Evolutionary conservation across 2,888 invertebrate genomes (phyloP).

Genomic region (Melipona bicolor): DNA sequence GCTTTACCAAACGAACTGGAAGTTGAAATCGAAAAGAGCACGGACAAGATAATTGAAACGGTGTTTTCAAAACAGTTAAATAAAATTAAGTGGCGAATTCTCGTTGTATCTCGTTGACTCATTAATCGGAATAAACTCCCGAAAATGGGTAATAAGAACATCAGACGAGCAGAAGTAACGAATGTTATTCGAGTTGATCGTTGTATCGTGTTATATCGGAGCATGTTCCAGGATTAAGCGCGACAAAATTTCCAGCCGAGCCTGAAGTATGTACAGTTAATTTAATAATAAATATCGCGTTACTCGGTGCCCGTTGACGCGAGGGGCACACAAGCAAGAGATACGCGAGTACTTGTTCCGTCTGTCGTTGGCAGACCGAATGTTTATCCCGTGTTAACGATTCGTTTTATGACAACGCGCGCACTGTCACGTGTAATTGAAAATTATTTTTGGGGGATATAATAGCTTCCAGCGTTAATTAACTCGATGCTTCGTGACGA

Average conservation of each 20-base stretch:
- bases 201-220: conserved; percentile 12
- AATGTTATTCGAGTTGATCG: neutral
- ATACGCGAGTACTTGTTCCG: neutral
- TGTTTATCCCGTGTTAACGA: conserved; percentile 70
- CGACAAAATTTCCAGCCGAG: conserved; percentile 22
- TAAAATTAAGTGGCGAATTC: neutral
- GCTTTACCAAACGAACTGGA: conserved; percentile 3
- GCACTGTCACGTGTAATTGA: conserved; percentile 74
- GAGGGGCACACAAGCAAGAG: conserved; percentile 68
- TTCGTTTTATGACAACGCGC: conserved; percentile 64
- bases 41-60: neutral
- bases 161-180: neutral
- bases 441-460: conserved; percentile 41
- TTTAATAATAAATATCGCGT: conserved; percentile 68
- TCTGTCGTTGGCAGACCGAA: conserved; percentile 63
- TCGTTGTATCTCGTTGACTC: neutral
- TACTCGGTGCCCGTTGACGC: conserved; percentile 71
- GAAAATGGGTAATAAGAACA: conserved; percentile 22
- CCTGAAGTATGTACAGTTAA: conserved; percentile 54
- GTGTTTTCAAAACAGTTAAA: conserved; percentile 1
- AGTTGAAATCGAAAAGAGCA: neutral
- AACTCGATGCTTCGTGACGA: conserved; percentile 16
- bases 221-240: conserved; percentile 3
- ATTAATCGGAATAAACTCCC: conserved; percentile 9
- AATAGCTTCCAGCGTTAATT: conserved; percentile 30